Evolutionary conservation across 2,888 invertebrate species (phyloP), one percentile per base, ranked within the genome.

Genomic region (Eupithecia pulchellata): DNA sequence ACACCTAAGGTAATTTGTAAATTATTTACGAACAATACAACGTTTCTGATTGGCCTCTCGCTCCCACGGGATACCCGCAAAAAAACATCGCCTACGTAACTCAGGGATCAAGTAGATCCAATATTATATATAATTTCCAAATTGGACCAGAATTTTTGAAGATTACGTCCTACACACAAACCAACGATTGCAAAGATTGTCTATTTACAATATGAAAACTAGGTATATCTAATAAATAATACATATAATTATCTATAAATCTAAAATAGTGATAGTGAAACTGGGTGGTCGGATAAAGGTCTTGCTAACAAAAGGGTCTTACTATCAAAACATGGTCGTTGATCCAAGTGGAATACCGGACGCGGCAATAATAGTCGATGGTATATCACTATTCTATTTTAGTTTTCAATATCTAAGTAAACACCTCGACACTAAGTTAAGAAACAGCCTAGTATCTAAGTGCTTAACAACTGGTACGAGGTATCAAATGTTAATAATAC

Each of bases 381-480:
- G 20, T n/a, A 64, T 58, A 69, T 67, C 67, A 65, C 30, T 61
- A 42, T 66, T 66, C 68, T 68, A 72, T 72, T 72, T 68, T 66
- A 63, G 72, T 57, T 68, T 68, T 58, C 68, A 62, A 68, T 66
- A 72, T 68, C 66, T 68, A 68, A 66, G 68, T 72, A 58, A 62
- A 65, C 30, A 68, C 34, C 1, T 9, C 20, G 55, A 17, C n/a
- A 30, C 61, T 71, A 68, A 61, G 55, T 61, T 55, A 64, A 61
- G 9, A 17, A 17, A 39, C 3, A 34, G 6, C 5, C 39, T 42
- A 42, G n/a, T 42, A 6, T 14, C 4, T 39, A 39, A 58, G 60
- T 64, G 14, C n/a, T 47, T 20, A 3, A 47, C 11, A 47, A 11
- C 8, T 47, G 8, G 9, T 47, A 20, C 17, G n/a, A n/a, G 39